These are phyloP conservation scores for Lordiphosa mommai DNA, from an alignment of 1,140 invertebrate species.

Conservation along the genomic window DNA sequence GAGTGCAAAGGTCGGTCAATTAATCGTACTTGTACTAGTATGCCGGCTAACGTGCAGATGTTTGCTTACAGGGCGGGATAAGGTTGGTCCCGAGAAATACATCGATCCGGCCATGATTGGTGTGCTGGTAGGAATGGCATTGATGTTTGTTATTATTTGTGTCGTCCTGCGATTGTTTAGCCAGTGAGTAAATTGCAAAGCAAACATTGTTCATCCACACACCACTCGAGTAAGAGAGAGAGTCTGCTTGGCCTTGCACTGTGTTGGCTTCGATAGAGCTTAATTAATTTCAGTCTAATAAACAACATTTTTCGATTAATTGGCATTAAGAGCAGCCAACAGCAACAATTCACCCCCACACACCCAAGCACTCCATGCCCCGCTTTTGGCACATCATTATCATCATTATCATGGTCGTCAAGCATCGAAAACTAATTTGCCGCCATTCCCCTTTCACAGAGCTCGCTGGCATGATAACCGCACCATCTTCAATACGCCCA, in stretches of 20 bases:
- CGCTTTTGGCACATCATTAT: conserved; percentile 29
- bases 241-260: too few relatives aligned
- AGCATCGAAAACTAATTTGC: conserved; percentile 21
- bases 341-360: not conserved
- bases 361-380: conserved; percentile 4
- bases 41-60: conserved; percentile 2
- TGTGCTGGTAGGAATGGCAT: conserved; percentile 91
- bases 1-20: conserved; percentile 85
- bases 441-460: conserved; percentile 80
- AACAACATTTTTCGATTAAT: conserved; percentile 58
- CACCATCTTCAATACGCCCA: conserved; percentile 96
- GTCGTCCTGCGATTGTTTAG: conserved; percentile 95
- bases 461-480: conserved; percentile 94
- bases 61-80: conserved; percentile 66
- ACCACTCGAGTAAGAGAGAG: not conserved
- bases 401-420: not conserved
- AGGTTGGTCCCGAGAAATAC: conserved; percentile 81
- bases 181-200: conserved; percentile 86
- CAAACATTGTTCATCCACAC: conserved; percentile 53
- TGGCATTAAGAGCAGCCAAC: conserved; percentile 36
- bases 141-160: conserved; percentile 97
- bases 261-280: not conserved
- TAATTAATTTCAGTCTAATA: conserved; percentile 51
- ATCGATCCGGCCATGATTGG: conserved; percentile 94
- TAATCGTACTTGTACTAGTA: not conserved